A percentile compares a stretch with the other conserved stretches of the same genome.
phyloP scores from a whole-genome alignment of 2,797 vertebrate species.

The Phoxinus dragarum region DNA sequence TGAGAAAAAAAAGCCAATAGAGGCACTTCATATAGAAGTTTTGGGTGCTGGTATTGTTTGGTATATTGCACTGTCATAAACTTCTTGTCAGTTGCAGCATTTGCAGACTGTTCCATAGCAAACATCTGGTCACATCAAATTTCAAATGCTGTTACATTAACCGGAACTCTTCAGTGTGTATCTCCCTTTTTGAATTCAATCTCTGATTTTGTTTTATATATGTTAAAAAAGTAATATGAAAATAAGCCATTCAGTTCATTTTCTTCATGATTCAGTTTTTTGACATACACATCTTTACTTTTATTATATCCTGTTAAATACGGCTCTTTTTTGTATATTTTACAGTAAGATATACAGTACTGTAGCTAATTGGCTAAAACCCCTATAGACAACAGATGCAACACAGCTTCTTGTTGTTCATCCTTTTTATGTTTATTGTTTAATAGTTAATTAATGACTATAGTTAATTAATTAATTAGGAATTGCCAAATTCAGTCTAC shows the following conservation, averaged over 20 bases:
- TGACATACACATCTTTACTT: not conserved
- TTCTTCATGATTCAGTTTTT: not conserved
- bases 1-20: not conserved
- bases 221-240: constrained; percentile 1
- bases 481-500: not conserved
- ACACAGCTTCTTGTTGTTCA: not conserved
- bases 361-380: not conserved
- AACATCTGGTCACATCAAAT: not conserved
- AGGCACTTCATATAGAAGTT: constrained; percentile 5
- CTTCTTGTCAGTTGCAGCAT: not conserved
- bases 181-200: constrained; percentile 6
- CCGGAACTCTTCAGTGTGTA: constrained; percentile 5
- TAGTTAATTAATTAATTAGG: not conserved
- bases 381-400: not conserved
- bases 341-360: constrained; percentile 27
- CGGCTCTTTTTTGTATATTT: not conserved
- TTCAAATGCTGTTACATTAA: constrained; percentile 20
- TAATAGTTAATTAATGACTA: not conserved
- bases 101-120: not conserved
- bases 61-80: constrained; percentile 5
- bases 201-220: not conserved
- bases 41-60: not conserved
- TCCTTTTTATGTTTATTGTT: not conserved
- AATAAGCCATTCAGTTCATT: not conserved
- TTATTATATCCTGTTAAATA: not conserved